phyloP scores from a whole-genome alignment of 2,888 invertebrate species.

The Dicranocentrus wangi region DNA sequence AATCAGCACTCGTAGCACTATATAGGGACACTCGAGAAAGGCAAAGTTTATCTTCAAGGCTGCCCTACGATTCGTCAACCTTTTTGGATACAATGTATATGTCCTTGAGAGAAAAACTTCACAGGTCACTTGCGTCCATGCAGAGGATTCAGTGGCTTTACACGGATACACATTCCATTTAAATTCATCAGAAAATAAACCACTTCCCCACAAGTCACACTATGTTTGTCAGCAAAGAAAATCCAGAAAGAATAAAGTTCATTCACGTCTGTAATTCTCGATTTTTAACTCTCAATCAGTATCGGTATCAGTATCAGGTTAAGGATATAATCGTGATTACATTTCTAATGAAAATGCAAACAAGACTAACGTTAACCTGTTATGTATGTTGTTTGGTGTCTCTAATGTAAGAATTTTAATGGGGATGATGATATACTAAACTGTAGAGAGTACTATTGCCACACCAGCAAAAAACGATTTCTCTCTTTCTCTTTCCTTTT shows the following conservation, averaged over 20 bases:
- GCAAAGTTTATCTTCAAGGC: slow-evolving; percentile 20
- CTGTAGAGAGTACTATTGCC: background rate
- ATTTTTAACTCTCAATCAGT: too few species aligned
- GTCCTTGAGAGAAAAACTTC: slow-evolving; percentile 13
- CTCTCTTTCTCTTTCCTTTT: slow-evolving; percentile 64
- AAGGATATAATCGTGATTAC: too few species aligned
- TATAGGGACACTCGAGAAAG: background rate
- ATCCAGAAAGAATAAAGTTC: slow-evolving; percentile 39
- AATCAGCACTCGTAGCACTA: slow-evolving; percentile 3
- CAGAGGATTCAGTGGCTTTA: background rate
- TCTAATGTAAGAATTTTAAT: background rate
- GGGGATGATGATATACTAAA: slow-evolving; percentile 2
- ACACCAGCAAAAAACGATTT: slow-evolving; percentile 52
- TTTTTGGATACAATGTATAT: background rate
- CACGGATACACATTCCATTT: background rate
- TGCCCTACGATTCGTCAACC: slow-evolving; percentile 8
- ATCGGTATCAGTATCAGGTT: too few species aligned
- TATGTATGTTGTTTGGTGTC: too few species aligned
- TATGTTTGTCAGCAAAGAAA: background rate
- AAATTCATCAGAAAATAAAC: background rate
- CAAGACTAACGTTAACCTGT: too few species aligned
- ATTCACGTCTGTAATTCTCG: slow-evolving; percentile 59
- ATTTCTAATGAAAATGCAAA: too few species aligned
- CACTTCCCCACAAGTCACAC: slow-evolving; percentile 1
- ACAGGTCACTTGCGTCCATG: slow-evolving; percentile 9